Base-by-base conservation (phyloP, 2,888 invertebrate genomes). In the Leptogaster cylindrica region DNA sequence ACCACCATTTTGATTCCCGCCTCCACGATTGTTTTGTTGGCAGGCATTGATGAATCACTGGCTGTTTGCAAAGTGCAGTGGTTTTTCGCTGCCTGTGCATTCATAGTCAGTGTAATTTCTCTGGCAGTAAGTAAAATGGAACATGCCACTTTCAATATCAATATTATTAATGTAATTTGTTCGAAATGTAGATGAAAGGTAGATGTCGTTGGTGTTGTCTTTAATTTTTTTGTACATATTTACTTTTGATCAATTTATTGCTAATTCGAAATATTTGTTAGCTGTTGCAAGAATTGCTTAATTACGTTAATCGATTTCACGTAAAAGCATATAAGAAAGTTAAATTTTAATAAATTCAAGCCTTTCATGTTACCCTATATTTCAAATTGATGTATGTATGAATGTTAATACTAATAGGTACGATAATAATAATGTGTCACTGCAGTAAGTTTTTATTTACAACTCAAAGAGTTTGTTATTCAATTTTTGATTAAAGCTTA, bases 1-100 rank as follows among this genome's bases (percentile, higher is more conserved):
- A 89, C 90, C 0, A 85, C 87, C 0, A 76, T 86, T 8, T 87
- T 91, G 36, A 85, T 91, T 73, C 90, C 91, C 0, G 84, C 87
- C 0, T 86, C 89, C 0, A 87, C 87, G 0, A 86, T 90, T 3
- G 87, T 89, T 0, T 84, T 91, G 33, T 80, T 91, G 12, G 88
- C 90, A 0, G 88, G 87, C 0, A 78, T 84, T 67, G 83, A 84
- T 77, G 86, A 87, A 69, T 83, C 82, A 25, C 74, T 84, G 1
- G 79, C 82, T 2, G 85, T 89, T 1, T 91, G 91, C 79, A 81
- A 83, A 66, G 83, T 84, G 65, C 88, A 88, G 75, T 89, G 90
- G 83, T 86, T 87, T 74, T 77, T 90, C 10, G 86, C 88, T 3
- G 84, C 87, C 14, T 80, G 87, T 1, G 86, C 90, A 66, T 88